A percentile compares a stretch with the other conserved stretches of the same genome.
phyloP scores from a whole-genome alignment of 2,888 invertebrate genomes.

The Drosophila meridiana region DNA sequence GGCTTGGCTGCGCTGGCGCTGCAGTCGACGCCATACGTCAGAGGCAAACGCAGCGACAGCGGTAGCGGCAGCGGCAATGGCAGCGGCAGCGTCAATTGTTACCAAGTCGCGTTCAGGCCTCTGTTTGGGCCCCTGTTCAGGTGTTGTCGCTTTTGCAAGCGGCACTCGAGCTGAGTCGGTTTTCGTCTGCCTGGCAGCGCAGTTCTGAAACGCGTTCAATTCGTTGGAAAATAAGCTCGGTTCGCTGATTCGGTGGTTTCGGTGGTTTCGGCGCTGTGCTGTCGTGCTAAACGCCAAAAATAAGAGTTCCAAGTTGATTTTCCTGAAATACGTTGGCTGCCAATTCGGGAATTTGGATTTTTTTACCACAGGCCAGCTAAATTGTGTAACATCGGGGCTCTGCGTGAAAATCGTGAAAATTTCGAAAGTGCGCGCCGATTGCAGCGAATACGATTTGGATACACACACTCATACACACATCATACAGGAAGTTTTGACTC shows the following conservation, averaged over 20 bases:
- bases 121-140: constrained; percentile 61
- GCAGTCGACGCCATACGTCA: constrained; percentile 32
- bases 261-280: constrained; percentile 19
- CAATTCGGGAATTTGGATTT: constrained; percentile 23
- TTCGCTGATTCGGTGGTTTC: constrained; percentile 15
- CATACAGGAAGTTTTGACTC: constrained; percentile 28
- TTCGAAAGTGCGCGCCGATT: constrained; percentile 61
- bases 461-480: constrained; percentile 15
- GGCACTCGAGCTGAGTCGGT: constrained; percentile 77
- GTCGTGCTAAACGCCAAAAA: constrained; percentile 29
- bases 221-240: constrained; percentile 28
- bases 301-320: constrained; percentile 36
- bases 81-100: constrained; percentile 18
- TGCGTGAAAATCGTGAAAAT: constrained; percentile 48
- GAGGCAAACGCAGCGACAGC: constrained; percentile 34
- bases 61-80: constrained; percentile 1
- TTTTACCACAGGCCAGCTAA: constrained; percentile 37
- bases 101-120: constrained; percentile 41
- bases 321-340: constrained; percentile 31
- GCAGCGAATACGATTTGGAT: constrained; percentile 31
- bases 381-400: constrained; percentile 49
- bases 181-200: constrained; percentile 83
- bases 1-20: constrained; percentile 26
- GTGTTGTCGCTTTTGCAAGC: constrained; percentile 83
- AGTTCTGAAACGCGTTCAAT: constrained; percentile 80